Evolutionary conservation across 2,797 vertebrate species (phyloP), one percentile per base, ranked within the genome.

Genomic region (Enteromius argenteus): DNA sequence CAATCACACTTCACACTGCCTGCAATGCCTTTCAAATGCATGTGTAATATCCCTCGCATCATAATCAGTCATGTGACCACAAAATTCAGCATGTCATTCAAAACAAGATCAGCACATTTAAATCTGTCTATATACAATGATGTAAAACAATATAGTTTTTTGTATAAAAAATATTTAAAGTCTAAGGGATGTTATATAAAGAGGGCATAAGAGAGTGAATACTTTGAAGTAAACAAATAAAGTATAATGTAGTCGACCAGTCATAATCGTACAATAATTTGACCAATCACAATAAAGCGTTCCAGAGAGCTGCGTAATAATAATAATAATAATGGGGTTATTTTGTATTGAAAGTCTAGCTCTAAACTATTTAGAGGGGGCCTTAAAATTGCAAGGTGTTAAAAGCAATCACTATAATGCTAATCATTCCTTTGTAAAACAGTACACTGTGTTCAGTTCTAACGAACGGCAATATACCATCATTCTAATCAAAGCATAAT

Each of bases 61-160:
- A 44, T 27, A 23, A 56, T 19, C 49, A 53, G 53, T 62, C 49
- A 42, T 15, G 11, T 71, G 51, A 44, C 10, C 23, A 44, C 6
- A 74, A 56, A 30, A 46, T 37, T 76, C 58, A 64, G 75, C 23
- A 39, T 53, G 46, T 76, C 81, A 67, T 30, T 75, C 19, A 75
- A 83, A 75, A 67, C n/a, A 49, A 74, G 32, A 67, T 27, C 13
- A 53, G 81, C 81, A 53, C 62, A 51, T 58, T 56, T 77, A 27
- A 69, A 58, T 73, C n/a, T 58, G 9, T 58, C 23, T 85, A 72
- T 85, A 23, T 85, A 66, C 68, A 85, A 51, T 85, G 67, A 72
- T 84, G 67, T 80, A 69, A 71, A 79, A 84, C 53, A 84, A 74
- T 51, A 77, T 53, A 69, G 58, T 32, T 76, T 85, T 30, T 76